Evolutionary conservation across 2,888 invertebrate genomes (phyloP), one percentile per base, ranked within the genome.

Genomic region (Idaea straminata): DNA sequence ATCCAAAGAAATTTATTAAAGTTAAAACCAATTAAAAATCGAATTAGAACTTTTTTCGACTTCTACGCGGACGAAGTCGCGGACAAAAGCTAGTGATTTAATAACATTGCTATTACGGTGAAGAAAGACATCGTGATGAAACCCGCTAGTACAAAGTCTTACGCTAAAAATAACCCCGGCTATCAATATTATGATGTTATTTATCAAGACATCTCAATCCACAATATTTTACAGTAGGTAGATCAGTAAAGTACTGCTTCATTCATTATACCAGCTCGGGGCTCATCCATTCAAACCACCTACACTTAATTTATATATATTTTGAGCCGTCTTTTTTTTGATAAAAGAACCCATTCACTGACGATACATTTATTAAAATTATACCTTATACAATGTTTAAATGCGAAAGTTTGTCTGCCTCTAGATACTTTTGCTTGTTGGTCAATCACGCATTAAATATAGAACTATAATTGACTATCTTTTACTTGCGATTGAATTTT

Each of bases 361-460:
- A 69, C 88, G 90, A 90, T 92, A 91, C 92, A 91, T 92, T 92
- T 91, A 91, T 91, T 89, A 91, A 92, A 90, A 87, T 87, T 88
- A 6, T 47, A 10, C 36, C 1, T 47, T 13, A 47, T 47, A 7
- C 47, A 10, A 4, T 47, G 7, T 47, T 5, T 47, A 47, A 47
- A 47, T 47, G 47, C 3, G 47, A 47, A 10, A 13, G 47, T 47
- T 47, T 47, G 6, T 47, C 47, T 47, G 5, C 10, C 13, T 7
- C 13, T 47, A 47, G 13, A 10, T 47, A 25, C 25, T 25, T 25
- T 25, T 25, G 25, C 25, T 25, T 25, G 25, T n/a, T n/a, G n/a
- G n/a, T n/a, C n/a, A n/a, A n/a, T n/a, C 25, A 25, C 25, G 25
- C 25, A 25, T 25, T 2, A 25, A 25, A 2, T 25, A 25, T 25